Evolutionary conservation across 2,113 vertebrate genomes (phyloP).

Genomic region (Phoxinus phoxinus): DNA sequence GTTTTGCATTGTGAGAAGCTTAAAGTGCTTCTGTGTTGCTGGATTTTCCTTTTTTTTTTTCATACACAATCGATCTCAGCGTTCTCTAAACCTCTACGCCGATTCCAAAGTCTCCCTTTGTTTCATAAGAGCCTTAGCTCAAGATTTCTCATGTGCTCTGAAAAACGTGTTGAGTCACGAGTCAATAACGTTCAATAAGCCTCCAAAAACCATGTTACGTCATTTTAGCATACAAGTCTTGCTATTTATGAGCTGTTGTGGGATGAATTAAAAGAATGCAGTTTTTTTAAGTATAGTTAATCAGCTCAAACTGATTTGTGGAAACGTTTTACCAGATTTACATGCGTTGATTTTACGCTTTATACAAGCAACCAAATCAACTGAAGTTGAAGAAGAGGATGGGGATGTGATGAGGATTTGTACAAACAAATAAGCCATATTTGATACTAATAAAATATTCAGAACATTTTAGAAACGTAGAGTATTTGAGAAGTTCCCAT

Average conservation of each 20-base stretch:
- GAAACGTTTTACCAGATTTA: background rate
- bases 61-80: background rate
- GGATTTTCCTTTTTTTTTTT: slow-evolving; percentile 41
- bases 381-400: too few relatives aligned
- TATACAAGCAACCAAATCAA: background rate
- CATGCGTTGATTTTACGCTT: background rate
- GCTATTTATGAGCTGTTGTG: background rate
- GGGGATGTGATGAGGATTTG: too few relatives aligned
- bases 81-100: slow-evolving; percentile 43
- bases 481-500: background rate
- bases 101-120: slow-evolving; percentile 67
- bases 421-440: background rate
- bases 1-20: slow-evolving; percentile 60
- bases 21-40: slow-evolving; percentile 65
- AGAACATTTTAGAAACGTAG: background rate
- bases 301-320: background rate
- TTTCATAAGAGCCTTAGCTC: slow-evolving; percentile 75
- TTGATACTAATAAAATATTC: background rate
- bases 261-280: background rate
- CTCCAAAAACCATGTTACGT: background rate
- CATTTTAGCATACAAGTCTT: background rate
- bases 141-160: slow-evolving; percentile 69
- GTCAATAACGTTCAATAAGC: background rate
- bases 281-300: background rate
- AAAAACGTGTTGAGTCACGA: slow-evolving; percentile 1